A percentile compares a stretch with the other conserved stretches of the same genome.
Conservation (phyloP, 2,113 vertebrate species). For the Strigops habroptila region DNA sequence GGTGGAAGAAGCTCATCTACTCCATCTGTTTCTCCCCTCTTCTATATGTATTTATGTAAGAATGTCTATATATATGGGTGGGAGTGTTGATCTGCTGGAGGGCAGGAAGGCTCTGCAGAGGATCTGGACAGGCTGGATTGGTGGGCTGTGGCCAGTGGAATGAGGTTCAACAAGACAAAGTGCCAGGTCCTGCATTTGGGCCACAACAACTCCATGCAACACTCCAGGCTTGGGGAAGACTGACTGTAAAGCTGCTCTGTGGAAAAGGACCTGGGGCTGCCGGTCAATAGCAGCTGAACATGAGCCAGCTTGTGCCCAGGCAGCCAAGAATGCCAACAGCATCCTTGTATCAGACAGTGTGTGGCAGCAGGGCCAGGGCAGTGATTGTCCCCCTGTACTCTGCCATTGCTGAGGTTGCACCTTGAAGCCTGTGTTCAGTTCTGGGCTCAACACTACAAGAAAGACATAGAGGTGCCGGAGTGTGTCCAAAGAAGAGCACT, state of each 20-base stretch:
- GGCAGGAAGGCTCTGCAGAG: background rate
- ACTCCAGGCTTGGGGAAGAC: background rate
- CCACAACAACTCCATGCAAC: background rate
- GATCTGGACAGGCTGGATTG: background rate
- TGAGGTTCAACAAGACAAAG: background rate
- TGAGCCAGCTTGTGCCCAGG: background rate
- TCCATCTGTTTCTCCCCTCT: slow-evolving; percentile 12
- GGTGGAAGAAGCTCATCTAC: background rate
- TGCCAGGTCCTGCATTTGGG: background rate
- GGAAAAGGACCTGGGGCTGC: background rate
- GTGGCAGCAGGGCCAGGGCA: background rate
- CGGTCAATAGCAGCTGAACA: background rate
- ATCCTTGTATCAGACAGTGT: background rate
- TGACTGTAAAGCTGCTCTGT: background rate
- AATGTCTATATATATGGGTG: background rate
- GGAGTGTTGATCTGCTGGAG: background rate
- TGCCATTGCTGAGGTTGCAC: background rate
- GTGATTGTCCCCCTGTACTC: background rate
- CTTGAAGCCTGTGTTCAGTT: background rate
- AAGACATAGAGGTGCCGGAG: background rate
- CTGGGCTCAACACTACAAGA: background rate
- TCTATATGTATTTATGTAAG: background rate
- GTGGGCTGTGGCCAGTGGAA: background rate
- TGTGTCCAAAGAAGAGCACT: background rate
- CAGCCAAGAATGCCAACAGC: background rate